Conservation (phyloP, 1,140 invertebrate species). For the Popillia japonica region DNA sequence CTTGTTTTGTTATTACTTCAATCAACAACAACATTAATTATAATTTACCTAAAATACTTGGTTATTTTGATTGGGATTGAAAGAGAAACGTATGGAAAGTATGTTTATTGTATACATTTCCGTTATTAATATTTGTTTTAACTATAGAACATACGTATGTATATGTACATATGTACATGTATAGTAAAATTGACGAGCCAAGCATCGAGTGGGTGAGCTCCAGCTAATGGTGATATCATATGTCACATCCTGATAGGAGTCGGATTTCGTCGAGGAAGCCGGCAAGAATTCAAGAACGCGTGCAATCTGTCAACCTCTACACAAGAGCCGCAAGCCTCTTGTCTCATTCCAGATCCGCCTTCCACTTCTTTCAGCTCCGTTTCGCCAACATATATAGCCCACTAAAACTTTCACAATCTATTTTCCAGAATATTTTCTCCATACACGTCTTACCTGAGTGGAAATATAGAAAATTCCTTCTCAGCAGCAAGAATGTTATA, state of each 20-base stretch:
- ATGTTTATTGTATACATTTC: too few relatives aligned
- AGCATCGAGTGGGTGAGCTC: constrained; percentile 37
- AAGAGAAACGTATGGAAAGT: too few relatives aligned
- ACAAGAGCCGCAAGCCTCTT: constrained; percentile 22
- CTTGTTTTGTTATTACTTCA: too few relatives aligned
- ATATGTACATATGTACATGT: neutral
- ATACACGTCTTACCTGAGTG: neutral
- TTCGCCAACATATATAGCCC: neutral
- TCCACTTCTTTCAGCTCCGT: constrained; percentile 33
- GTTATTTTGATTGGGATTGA: too few relatives aligned
- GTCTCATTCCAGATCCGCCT: constrained; percentile 9
- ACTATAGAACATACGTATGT: neutral
- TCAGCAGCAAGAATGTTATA: neutral
- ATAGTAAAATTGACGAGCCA: neutral
- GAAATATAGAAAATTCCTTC: constrained; percentile 32
- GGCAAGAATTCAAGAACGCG: constrained; percentile 39
- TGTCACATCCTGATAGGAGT: constrained; percentile 43
- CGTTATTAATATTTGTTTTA: too few relatives aligned
- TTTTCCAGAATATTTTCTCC: constrained; percentile 24
- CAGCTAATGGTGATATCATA: constrained; percentile 43
- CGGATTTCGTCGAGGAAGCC: constrained; percentile 39
- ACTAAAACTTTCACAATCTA: constrained; percentile 30
- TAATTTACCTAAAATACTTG: too few relatives aligned
- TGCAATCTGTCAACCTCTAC: constrained; percentile 42
- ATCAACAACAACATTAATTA: too few relatives aligned